These are phyloP conservation scores for Drosophila ercepeae DNA, from an alignment of 1,140 invertebrate genomes.

Conservation along the genomic window DNA sequence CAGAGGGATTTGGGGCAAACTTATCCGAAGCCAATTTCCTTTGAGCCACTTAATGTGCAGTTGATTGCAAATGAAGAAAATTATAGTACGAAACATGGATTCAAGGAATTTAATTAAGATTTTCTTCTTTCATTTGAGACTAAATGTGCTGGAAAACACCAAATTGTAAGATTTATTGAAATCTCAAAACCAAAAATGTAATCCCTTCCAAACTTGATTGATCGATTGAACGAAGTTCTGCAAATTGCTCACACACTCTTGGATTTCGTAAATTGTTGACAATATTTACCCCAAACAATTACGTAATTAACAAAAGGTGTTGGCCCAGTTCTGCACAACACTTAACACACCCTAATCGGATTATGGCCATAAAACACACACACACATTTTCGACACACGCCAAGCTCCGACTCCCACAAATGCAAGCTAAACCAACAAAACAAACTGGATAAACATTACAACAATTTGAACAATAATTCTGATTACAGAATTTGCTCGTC, in stretches of 20 bases:
- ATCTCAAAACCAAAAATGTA: not conserved
- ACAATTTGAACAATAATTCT: conserved; percentile 80
- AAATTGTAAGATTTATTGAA: too few relatives aligned
- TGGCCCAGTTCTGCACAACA: conserved; percentile 55
- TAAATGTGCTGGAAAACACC: too few relatives aligned
- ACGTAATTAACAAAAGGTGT: conserved; percentile 77
- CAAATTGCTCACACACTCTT: conserved; percentile 9
- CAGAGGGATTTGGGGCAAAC: conserved; percentile 3
- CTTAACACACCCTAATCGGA: conserved; percentile 63
- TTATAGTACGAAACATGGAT: not conserved
- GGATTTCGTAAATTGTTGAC: conserved; percentile 34
- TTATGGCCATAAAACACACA: conserved; percentile 62
- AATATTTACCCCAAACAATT: conserved; percentile 65
- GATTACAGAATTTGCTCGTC: conserved; percentile 64
- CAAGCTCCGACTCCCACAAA: conserved; percentile 3
- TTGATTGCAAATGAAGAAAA: not conserved
- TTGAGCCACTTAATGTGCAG: not conserved
- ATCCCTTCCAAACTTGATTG: conserved; percentile 13
- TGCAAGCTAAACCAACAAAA: conserved; percentile 56
- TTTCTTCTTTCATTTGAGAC: too few relatives aligned
- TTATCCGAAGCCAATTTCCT: not conserved
- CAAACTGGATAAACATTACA: conserved; percentile 79
- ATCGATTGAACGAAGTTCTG: conserved; percentile 23
- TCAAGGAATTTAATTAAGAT: not conserved
- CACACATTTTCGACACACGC: conserved; percentile 29